phyloP scores from a whole-genome alignment of 2,888 invertebrate genomes.

The Keiferia lycopersicella region DNA sequence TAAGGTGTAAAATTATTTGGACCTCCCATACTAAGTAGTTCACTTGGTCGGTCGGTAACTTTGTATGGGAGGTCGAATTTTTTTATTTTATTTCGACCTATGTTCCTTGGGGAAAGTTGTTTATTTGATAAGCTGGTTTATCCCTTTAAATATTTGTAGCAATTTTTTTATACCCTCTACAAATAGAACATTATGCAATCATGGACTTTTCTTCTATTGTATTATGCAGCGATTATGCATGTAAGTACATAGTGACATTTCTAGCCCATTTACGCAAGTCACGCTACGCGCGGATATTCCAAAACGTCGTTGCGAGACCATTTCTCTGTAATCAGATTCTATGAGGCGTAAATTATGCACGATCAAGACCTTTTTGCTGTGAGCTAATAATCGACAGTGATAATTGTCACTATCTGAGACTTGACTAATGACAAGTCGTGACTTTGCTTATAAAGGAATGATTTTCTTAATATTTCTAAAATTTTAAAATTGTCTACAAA shows the following conservation, averaged over 20 bases:
- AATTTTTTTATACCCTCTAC: too few relatives aligned
- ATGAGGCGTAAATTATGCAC: slow-evolving; percentile 37
- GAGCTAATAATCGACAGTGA: slow-evolving; percentile 33
- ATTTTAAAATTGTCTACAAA: too few relatives aligned
- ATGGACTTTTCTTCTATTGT: slow-evolving; percentile 24
- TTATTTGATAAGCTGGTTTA: too few relatives aligned
- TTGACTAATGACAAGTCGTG: slow-evolving; percentile 22
- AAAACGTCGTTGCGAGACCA: slow-evolving; percentile 36
- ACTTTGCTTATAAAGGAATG: background rate
- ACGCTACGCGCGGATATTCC: slow-evolving; percentile 42
- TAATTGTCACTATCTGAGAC: slow-evolving; percentile 35
- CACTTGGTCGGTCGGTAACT: too few relatives aligned
- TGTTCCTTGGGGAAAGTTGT: too few relatives aligned
- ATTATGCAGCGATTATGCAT: slow-evolving; percentile 24
- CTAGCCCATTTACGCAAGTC: slow-evolving; percentile 33
- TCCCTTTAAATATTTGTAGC: too few relatives aligned
- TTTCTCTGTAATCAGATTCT: slow-evolving; percentile 40
- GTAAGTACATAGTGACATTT: slow-evolving; percentile 28
- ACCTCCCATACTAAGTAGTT: too few relatives aligned
- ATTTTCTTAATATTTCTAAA: background rate
- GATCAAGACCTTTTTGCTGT: slow-evolving; percentile 39
- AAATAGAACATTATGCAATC: slow-evolving; percentile 7
- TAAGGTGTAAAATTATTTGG: too few relatives aligned
- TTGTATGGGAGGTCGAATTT: too few relatives aligned
- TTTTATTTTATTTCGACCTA: too few relatives aligned